Percentiles rank a stretch among this genome's conserved stretches.
These are phyloP conservation scores for Pocillopora grandis DNA, from an alignment of 92 coral and sea anemone species.

Conservation along the genomic window DNA sequence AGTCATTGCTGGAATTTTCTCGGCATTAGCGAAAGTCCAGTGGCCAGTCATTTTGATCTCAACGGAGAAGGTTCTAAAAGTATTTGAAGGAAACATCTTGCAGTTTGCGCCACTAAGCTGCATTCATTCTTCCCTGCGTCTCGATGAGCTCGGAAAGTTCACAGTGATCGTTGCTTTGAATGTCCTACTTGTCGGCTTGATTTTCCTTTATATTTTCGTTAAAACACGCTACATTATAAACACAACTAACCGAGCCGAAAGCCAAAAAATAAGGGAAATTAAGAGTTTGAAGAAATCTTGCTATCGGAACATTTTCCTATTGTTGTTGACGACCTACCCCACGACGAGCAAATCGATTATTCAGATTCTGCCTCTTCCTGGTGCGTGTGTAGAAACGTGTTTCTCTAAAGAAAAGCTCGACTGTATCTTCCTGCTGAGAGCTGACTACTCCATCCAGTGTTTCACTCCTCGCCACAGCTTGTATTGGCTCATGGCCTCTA, in stretches of 20 bases:
- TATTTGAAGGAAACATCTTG: constrained; percentile 40
- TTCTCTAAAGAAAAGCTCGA: too few species aligned
- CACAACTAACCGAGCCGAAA: neutral
- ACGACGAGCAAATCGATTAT: too few species aligned
- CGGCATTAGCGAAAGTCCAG: constrained; percentile 39
- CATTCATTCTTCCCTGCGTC: constrained; percentile 4
- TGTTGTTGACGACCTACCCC: too few species aligned
- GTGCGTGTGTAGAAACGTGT: too few species aligned
- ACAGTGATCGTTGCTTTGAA: constrained; percentile 19
- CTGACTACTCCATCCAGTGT: too few species aligned
- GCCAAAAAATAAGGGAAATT: constrained; percentile 1
- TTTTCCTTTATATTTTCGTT: constrained; percentile 16
- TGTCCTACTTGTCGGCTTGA: neutral
- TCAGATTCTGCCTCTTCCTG: too few species aligned
- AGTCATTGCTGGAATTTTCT: constrained; percentile 47
- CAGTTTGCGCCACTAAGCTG: constrained; percentile 48
- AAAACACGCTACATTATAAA: constrained; percentile 5
- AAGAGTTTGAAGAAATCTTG: constrained; percentile 33
- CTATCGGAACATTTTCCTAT: constrained; percentile 13
- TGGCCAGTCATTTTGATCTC: constrained; percentile 43
- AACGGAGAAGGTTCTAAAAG: constrained; percentile 27
- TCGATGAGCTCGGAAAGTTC: constrained; percentile 29
- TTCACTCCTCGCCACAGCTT: too few species aligned
- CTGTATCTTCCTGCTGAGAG: too few species aligned
- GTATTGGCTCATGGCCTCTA: too few species aligned